Evolutionary conservation across 2,888 invertebrate genomes (phyloP).

Genomic region (Lamellibrachia columna): DNA sequence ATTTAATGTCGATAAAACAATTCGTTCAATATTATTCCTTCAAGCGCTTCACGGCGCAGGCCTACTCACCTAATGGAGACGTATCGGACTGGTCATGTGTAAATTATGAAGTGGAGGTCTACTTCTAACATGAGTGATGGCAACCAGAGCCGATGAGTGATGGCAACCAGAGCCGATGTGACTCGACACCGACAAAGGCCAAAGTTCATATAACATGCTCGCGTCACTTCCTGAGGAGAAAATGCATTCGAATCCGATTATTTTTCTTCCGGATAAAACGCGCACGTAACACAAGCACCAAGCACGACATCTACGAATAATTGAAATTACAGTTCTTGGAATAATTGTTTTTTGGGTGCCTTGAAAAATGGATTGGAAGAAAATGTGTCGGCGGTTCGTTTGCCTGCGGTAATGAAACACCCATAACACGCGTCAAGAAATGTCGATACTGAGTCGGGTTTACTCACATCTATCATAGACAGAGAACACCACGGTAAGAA

Average conservation of each 20-base stretch:
- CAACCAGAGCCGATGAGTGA: background rate
- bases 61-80: background rate
- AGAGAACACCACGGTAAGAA: background rate
- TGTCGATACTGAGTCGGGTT: background rate
- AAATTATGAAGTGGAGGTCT: background rate
- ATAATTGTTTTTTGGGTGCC: background rate
- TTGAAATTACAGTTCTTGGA: background rate
- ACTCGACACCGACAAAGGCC: background rate
- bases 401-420: background rate
- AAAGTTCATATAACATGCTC: background rate
- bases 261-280: background rate
- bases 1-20: background rate
- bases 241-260: background rate
- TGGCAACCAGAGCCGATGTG: background rate
- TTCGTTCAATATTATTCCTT: background rate
- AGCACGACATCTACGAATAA: background rate
- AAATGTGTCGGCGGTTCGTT: background rate
- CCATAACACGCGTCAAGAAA: background rate
- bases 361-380: background rate
- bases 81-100: background rate
- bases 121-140: background rate
- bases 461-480: background rate
- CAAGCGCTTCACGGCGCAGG: background rate
- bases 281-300: background rate
- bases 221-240: background rate